Percentiles rank a stretch among this genome's conserved stretches.
Evolutionary conservation across 2,888 invertebrate species (phyloP).

Genomic region (Rotaria socialis): DNA sequence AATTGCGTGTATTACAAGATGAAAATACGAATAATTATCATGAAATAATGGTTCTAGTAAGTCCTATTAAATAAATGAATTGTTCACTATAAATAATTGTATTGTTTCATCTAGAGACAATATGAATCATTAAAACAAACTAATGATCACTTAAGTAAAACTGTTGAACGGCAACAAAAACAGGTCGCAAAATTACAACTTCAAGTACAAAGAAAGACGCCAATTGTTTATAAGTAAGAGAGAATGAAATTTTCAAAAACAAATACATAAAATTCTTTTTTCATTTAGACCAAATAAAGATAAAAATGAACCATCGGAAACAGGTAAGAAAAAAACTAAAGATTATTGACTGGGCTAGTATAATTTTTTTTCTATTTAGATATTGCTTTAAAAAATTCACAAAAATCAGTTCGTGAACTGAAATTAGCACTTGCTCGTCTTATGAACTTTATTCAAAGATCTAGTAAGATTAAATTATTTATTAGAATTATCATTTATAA

Average conservation of each 20-base stretch:
- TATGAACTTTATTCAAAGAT: background rate
- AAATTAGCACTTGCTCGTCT: conserved; percentile 27
- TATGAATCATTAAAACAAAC: conserved; percentile 24
- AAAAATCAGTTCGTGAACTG: conserved; percentile 20
- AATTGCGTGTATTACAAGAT: background rate
- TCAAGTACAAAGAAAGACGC: background rate
- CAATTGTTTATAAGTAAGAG: background rate
- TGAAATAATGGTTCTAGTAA: conserved; percentile 29
- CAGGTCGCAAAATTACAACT: background rate
- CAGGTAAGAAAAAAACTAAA: no score
- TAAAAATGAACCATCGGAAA: no score
- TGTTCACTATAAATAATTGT: no score
- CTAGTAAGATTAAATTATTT: background rate
- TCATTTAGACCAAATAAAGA: no score
- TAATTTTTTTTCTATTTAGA: background rate
- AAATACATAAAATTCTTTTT: no score
- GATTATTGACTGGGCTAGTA: no score
- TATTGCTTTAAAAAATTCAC: background rate
- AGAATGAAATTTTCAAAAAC: no score
- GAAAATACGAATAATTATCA: conserved; percentile 24
- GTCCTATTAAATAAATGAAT: background rate
- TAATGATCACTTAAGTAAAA: conserved; percentile 16
- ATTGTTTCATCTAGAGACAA: background rate
- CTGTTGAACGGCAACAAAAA: background rate
- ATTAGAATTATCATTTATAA: background rate